Percentiles rank a stretch among this genome's conserved stretches.
phyloP scores from a whole-genome alignment of 1,140 invertebrate species.

The Leptoteleia sp. region DNA sequence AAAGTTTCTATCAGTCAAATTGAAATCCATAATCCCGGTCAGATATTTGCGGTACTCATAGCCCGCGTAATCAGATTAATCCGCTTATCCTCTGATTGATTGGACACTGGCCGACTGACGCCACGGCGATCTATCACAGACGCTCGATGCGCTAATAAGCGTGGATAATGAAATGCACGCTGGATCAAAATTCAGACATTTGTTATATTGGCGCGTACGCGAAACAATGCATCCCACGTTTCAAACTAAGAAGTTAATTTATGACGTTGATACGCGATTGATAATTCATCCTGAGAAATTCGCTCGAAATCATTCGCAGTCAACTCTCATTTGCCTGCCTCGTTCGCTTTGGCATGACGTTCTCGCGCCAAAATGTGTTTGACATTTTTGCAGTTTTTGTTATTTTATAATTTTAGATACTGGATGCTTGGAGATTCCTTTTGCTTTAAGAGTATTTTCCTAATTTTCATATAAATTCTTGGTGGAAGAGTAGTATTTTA shows the following conservation, averaged over 20 bases:
- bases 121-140: constrained; percentile 71
- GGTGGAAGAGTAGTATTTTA: no score
- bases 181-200: constrained; percentile 50
- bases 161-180: constrained; percentile 71
- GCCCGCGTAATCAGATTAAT: constrained; percentile 71
- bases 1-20: constrained; percentile 72
- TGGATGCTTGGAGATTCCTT: no score
- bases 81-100: constrained; percentile 76
- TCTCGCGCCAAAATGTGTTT: no score
- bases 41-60: constrained; percentile 65
- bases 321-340: no score
- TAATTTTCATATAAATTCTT: no score
- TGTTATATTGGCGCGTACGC: constrained; percentile 21
- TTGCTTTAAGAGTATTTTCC: no score
- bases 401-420: no score
- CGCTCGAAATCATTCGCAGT: no score
- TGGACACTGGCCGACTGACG: constrained; percentile 65
- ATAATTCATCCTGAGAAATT: constrained; percentile 3
- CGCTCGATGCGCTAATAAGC: constrained; percentile 70
- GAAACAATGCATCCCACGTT: constrained; percentile 26
- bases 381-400: no score
- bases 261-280: constrained; percentile 12
- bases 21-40: constrained; percentile 71
- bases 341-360: no score
- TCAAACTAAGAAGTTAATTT: constrained; percentile 32